Evolutionary conservation across 2,888 invertebrate species (phyloP).

Genomic region (Sarcophaga subvicina): DNA sequence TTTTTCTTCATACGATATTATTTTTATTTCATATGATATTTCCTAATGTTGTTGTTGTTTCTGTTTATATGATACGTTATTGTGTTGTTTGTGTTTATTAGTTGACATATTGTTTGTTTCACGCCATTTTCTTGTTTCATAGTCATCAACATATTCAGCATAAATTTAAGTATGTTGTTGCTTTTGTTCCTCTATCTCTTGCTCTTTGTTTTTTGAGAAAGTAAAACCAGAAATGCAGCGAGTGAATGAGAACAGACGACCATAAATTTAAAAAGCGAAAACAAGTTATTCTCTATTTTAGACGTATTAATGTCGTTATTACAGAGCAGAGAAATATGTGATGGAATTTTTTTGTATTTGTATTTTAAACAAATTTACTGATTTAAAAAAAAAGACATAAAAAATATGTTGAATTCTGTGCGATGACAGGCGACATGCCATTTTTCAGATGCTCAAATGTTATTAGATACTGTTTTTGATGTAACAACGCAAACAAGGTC

Average conservation of each 20-base stretch:
- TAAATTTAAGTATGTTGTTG: slow-evolving; percentile 1
- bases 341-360: too few species aligned
- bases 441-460: too few species aligned
- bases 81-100: not conserved
- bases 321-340: too few species aligned
- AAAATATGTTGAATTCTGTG: too few species aligned
- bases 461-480: too few species aligned
- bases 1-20: too few species aligned
- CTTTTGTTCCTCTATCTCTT: not conserved
- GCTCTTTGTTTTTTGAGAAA: not conserved
- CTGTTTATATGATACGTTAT: slow-evolving; percentile 9
- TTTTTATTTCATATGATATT: not conserved
- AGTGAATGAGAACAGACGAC: slow-evolving; percentile 27
- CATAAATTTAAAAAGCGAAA: not conserved
- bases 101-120: slow-evolving; percentile 54
- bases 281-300: not conserved
- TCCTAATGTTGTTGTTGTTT: not conserved
- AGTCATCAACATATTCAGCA: slow-evolving; percentile 19
- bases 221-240: not conserved
- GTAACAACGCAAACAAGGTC: too few species aligned
- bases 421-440: too few species aligned
- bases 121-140: slow-evolving; percentile 57
- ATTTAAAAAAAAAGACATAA: too few species aligned
- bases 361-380: too few species aligned
- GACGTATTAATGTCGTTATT: not conserved